Evolutionary conservation across 2,113 vertebrate genomes (phyloP), one percentile per base, ranked within the genome.

Genomic region (Onychostoma macrolepis): DNA sequence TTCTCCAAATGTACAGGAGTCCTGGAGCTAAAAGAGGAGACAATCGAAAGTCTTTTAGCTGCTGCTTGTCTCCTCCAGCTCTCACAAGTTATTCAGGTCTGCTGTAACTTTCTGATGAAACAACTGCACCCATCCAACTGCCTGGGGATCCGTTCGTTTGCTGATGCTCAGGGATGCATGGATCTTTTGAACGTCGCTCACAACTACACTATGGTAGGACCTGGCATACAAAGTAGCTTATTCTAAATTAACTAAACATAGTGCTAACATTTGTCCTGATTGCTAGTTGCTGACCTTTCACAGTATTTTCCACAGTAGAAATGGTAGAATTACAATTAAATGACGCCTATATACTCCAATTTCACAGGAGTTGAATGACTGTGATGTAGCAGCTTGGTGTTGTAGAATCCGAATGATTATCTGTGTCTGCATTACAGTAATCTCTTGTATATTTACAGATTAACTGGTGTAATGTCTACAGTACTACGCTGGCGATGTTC

Each of bases 51-150:
- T 90, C 93, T 99, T 91, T 92, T 99, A 93, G 95, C 97, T 61
- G 97, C 97, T 61, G 98, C 98, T 13, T 99, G 98, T 92, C 96
- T 99, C 21, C 96, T 99, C 1, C 98, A 99, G 94, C 96, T 99
- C 50, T 95, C 97, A 74, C 97, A 97, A 93, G 98, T 99, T 79
- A 97, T 98, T 81, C 97, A 99, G 84, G 97, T 99, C 12, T 99
- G 98, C 95, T 98, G 97, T 91, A 97, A 94, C 93, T 99, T 98
- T 92, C 96, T 99, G 56, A 98, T 98, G 96, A 99, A 99, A 92
- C 97, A 99, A 89, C 97, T 99, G 4, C 98, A 99, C 89, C 98
- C 98, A 8, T 99, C 98, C 89, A 99, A 99, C 91, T 99, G 98
- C 92, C 94, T 99, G 92, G 97, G 98, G 11, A 99, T 99, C 83